A percentile compares a stretch with the other conserved stretches of the same genome.
Evolutionary conservation across 2,797 vertebrate species (phyloP).

Genomic region (Smutsia gigantea): DNA sequence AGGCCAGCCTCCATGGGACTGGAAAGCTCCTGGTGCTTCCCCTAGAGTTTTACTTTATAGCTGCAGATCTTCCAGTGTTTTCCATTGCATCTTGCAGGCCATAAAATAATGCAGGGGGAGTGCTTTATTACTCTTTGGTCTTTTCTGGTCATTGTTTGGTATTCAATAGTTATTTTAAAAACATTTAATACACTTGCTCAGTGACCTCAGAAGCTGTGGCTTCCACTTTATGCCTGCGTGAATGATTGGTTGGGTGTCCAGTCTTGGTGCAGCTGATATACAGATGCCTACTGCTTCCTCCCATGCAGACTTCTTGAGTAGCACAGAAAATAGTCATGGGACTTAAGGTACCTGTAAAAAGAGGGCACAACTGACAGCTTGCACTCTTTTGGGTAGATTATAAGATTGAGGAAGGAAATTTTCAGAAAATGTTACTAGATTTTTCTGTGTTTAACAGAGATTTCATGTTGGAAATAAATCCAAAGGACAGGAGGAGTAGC

Average conservation of each 20-base stretch:
- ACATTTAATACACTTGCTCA: background rate
- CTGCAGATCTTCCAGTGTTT: background rate
- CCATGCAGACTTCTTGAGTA: background rate
- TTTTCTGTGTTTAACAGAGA: background rate
- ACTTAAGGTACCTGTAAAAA: background rate
- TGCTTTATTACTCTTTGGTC: background rate
- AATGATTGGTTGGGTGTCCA: background rate
- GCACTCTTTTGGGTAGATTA: background rate
- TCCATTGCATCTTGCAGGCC: background rate
- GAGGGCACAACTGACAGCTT: background rate
- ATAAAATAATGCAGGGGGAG: background rate
- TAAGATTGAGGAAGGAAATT: background rate
- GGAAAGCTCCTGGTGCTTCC: background rate
- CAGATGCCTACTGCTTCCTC: background rate
- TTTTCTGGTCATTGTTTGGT: constrained; percentile 37
- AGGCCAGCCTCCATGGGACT: background rate
- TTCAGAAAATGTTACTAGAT: background rate
- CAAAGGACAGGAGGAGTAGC: background rate
- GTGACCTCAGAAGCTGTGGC: background rate
- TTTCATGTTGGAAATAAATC: constrained; percentile 33
- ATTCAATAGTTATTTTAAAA: constrained; percentile 17
- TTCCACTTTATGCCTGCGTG: background rate
- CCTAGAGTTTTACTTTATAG: background rate
- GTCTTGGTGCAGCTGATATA: background rate
- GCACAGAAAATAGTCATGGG: background rate